Conservation (phyloP, 2,797 vertebrate species). For the Lithobates sylvaticus region DNA sequence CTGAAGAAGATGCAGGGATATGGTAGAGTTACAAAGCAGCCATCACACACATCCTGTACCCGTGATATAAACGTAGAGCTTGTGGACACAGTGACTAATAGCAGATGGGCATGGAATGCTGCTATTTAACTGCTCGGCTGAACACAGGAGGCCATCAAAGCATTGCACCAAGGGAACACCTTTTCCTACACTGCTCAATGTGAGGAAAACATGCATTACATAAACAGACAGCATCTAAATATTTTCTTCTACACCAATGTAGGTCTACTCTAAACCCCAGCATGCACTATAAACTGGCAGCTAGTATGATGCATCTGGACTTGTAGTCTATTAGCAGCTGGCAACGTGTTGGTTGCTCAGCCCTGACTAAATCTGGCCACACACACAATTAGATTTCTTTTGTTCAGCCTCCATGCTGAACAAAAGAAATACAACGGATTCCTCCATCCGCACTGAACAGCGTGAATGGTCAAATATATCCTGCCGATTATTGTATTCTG, state of each 20-base stretch:
- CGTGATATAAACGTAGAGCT: constrained; percentile 40
- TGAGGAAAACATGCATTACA: neutral
- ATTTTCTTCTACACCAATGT: neutral
- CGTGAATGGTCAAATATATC: too few relatives aligned
- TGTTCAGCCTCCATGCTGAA: too few relatives aligned
- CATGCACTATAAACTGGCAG: neutral
- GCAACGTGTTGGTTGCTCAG: neutral
- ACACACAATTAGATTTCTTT: too few relatives aligned
- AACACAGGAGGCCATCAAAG: constrained; percentile 30
- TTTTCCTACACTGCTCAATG: constrained; percentile 13
- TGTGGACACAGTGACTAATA: constrained; percentile 52
- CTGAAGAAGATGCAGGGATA: constrained; percentile 73
- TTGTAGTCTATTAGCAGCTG: neutral
- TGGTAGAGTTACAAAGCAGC: constrained; percentile 74
- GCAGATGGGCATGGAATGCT: constrained; percentile 34
- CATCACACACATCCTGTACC: constrained; percentile 45
- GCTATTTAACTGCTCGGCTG: constrained; percentile 43
- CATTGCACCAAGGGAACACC: constrained; percentile 25
- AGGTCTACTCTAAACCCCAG: neutral
- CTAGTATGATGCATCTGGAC: neutral
- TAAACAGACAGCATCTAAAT: neutral
- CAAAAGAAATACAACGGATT: too few relatives aligned
- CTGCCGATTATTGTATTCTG: too few relatives aligned
- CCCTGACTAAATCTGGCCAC: neutral
- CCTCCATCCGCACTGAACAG: too few relatives aligned